phyloP scores from a whole-genome alignment of 2,113 vertebrate species.

The Myotis yumanensis region DNA sequence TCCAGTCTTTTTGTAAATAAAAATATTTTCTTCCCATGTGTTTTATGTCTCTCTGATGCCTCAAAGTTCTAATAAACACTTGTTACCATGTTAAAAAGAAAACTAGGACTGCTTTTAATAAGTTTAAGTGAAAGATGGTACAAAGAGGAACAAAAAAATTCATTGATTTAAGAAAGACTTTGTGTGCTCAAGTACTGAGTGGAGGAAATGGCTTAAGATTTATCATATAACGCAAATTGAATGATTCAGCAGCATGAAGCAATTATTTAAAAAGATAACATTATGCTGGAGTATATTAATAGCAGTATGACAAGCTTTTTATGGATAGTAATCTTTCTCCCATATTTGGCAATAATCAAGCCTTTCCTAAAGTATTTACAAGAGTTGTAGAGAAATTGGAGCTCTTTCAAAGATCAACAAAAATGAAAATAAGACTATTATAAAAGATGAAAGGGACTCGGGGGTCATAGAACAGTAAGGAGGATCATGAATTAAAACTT shows the following conservation, averaged over 20 bases:
- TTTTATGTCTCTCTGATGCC: not conserved
- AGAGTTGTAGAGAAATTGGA: constrained; percentile 56
- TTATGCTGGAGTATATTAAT: constrained; percentile 61
- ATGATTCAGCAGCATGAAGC: constrained; percentile 65
- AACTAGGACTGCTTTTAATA: not conserved
- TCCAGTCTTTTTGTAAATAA: not conserved
- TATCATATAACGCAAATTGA: not conserved
- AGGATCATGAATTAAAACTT: constrained; percentile 58
- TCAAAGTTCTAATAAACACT: not conserved
- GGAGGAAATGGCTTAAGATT: not conserved
- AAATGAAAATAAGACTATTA: constrained; percentile 63
- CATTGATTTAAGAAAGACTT: not conserved
- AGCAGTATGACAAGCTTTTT: constrained; percentile 45
- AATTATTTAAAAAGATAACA: constrained; percentile 65
- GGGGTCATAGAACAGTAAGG: constrained; percentile 30
- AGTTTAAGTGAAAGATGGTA: not conserved
- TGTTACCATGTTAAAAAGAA: not conserved
- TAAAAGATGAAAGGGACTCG: constrained; percentile 53
- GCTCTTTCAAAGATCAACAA: constrained; percentile 60
- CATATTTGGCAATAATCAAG: constrained; percentile 69
- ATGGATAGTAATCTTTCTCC: constrained; percentile 58
- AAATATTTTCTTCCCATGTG: not conserved
- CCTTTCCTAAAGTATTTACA: constrained; percentile 68
- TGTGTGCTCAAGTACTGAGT: not conserved
- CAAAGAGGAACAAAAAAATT: not conserved